Evolutionary conservation across 2,797 vertebrate genomes (phyloP).

Genomic region (Paedocypris micromegethes): DNA sequence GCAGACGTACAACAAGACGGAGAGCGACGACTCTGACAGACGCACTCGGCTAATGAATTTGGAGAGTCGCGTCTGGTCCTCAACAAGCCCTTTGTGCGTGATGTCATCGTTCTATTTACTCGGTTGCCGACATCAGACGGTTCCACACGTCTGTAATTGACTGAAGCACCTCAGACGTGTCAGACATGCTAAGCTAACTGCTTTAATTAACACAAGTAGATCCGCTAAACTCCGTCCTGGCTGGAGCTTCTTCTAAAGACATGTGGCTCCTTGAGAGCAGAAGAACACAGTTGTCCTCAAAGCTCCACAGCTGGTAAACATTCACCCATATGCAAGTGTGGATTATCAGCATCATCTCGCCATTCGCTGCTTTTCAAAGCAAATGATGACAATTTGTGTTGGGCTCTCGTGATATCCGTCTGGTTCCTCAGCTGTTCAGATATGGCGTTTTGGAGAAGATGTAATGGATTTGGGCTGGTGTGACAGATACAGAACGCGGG

Average conservation of each 20-base stretch:
- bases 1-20: conserved; percentile 10
- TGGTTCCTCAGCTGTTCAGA: conserved; percentile 25
- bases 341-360: conserved; percentile 27
- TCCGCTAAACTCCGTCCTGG: conserved; percentile 17
- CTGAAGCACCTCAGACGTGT: background rate
- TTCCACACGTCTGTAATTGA: background rate
- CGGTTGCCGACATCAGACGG: background rate
- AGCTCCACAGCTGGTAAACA: conserved; percentile 31
- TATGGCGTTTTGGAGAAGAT: conserved; percentile 5
- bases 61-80: conserved; percentile 7
- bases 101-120: conserved; percentile 27
- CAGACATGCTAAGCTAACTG: conserved; percentile 13
- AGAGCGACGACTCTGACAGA: conserved; percentile 13
- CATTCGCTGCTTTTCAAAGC: conserved; percentile 19
- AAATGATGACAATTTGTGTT: conserved; percentile 21
- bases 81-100: conserved; percentile 22
- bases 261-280: conserved; percentile 13
- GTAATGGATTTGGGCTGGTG: conserved; percentile 10
- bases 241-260: conserved; percentile 8
- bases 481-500: conserved; percentile 12
- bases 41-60: conserved; percentile 17
- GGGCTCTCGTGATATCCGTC: conserved; percentile 20
- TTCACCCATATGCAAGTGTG: conserved; percentile 23
- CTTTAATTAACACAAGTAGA: conserved; percentile 22
- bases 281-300: conserved; percentile 10